Conservation (phyloP, 1,140 invertebrate genomes). For the Hylyphantes graminicola region DNA sequence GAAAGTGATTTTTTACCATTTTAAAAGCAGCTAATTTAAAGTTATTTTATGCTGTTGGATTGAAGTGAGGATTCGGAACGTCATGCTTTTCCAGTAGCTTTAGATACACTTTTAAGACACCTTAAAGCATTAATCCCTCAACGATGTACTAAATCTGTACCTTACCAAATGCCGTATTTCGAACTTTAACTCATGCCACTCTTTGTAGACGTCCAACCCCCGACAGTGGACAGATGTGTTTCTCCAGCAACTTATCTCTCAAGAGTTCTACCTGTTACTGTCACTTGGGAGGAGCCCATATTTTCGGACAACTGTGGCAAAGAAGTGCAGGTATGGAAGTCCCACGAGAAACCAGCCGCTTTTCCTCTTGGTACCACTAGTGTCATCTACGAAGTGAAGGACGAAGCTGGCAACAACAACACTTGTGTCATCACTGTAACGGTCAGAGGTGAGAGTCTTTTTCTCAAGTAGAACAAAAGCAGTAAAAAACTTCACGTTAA, state of each 20-base stretch:
- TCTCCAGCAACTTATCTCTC: constrained; percentile 73
- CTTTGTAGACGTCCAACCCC: constrained; percentile 73
- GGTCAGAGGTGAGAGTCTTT: constrained; percentile 72
- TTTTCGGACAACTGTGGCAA: constrained; percentile 78
- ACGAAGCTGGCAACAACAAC: constrained; percentile 73
- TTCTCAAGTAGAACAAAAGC: too few relatives aligned
- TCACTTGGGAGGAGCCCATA: constrained; percentile 76
- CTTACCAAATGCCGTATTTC: too few relatives aligned
- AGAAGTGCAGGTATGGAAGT: constrained; percentile 67
- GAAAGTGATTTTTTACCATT: too few relatives aligned
- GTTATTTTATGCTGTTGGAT: too few relatives aligned
- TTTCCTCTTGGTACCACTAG: constrained; percentile 74
- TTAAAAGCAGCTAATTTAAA: too few relatives aligned
- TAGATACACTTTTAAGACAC: too few relatives aligned
- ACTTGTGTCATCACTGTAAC: constrained; percentile 74
- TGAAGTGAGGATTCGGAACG: too few relatives aligned
- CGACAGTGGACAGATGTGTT: constrained; percentile 75
- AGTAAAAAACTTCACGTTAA: too few relatives aligned
- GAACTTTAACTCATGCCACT: too few relatives aligned
- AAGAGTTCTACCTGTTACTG: constrained; percentile 66
- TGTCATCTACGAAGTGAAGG: constrained; percentile 74
- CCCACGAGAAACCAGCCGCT: constrained; percentile 69
- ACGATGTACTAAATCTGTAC: too few relatives aligned
- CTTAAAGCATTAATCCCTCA: too few relatives aligned
- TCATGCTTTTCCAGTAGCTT: too few relatives aligned